Evolutionary conservation across 35 echinoderm and acorn worm genomes (phyloP).

Genomic region (Hemicentrotus pulcherrimus): DNA sequence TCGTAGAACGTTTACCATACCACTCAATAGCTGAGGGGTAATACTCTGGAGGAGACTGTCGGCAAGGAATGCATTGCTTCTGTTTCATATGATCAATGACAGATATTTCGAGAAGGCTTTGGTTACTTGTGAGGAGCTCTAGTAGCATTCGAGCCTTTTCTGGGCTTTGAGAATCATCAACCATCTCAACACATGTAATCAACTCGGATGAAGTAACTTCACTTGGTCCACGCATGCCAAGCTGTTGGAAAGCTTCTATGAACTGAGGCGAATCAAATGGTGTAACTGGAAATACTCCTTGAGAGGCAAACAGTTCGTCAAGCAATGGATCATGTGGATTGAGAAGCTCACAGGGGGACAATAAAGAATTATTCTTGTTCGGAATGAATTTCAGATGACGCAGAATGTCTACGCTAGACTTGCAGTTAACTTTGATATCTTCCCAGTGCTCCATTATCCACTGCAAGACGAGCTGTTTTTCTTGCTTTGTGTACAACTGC

Average conservation of each 20-base stretch:
- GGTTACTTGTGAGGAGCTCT: background rate
- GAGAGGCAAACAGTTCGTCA: background rate
- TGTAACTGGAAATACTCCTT: background rate
- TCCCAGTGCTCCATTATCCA: constrained; percentile 12
- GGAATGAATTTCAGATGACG: background rate
- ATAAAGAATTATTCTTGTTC: background rate
- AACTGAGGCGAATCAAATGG: background rate
- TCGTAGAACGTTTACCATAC: background rate
- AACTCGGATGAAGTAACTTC: background rate
- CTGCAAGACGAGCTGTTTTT: background rate
- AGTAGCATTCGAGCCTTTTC: background rate
- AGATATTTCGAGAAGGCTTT: background rate
- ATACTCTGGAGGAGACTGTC: background rate
- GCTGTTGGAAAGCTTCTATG: background rate
- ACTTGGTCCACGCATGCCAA: constrained; percentile 17
- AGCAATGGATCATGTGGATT: background rate
- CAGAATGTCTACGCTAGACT: background rate
- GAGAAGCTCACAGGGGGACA: background rate
- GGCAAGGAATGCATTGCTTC: constrained; percentile 21
- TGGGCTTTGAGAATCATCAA: background rate
- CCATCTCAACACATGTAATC: background rate
- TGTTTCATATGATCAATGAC: background rate
- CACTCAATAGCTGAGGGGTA: background rate
- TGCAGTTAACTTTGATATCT: background rate
- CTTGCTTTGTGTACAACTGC: background rate